Evolutionary conservation across 1,140 invertebrate species (phyloP), one percentile per base, ranked within the genome.

Genomic region (Heliconius melpomene): DNA sequence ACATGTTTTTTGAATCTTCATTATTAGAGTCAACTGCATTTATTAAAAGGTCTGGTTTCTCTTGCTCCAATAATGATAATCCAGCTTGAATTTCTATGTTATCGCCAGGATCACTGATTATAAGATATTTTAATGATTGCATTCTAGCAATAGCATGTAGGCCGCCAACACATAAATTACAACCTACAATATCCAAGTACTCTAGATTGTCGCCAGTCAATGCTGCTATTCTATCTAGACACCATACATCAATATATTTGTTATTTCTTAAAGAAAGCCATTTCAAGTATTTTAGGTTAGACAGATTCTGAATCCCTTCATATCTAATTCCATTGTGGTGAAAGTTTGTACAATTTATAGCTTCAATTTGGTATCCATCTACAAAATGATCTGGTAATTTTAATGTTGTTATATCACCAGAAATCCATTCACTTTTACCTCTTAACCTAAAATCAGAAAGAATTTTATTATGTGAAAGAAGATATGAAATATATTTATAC

Each of bases 211-310:
- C 84, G 29, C 90, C 89, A 82, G 89, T 90, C 23, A 91, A 87
- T 5, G 90, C 88, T 29, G 92, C 90, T 70, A 95, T 32, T 85
- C 90, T 86, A 77, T 95, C 94, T 20, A 95, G 32, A 46, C 93
- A 89, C 94, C 94, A 95, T 18, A 93, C 94, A 88, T 95, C 94
- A 32, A 95, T 81, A 84, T 88, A 72, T 82, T 87, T 90, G 75
- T 94, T 94, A 73, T 92, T 91, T 78, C 85, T 91, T 20, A 95
- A 80, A 13, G 90, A 93, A 7, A 95, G 79, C 94, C 93, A 95
- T 82, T 92, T 94, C 0, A 95, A 83, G n/a, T 86, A 90, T 72
- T 86, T 89, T 3, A 95, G 82, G 13, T 85, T 84, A 8, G 32
- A 72, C 29, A 95, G 75, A 79, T 95, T 94, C 50, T 92, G 83